Evolutionary conservation across 2,797 vertebrate species (phyloP), one percentile per base, ranked within the genome.

Genomic region (Otolemur crassicaudatus): DNA sequence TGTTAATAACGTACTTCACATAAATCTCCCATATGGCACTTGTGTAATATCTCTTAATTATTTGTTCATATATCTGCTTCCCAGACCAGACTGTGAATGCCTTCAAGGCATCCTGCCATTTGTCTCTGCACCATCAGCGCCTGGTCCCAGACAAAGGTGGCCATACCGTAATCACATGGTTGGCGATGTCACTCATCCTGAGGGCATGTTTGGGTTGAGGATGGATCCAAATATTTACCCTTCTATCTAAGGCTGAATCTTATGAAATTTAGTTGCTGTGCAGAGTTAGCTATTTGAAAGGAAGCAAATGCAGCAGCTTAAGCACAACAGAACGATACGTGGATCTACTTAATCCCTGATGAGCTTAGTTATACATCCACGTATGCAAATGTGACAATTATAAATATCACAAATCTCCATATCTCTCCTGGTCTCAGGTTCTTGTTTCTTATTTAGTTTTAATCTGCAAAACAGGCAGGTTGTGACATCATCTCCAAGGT

Each of bases 31-130:
- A 16, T 80, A 83, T 37, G 58, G 61, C 46, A 23, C 46, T 72
- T 92, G 46, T 67, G 22, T 69, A 77, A 87, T 20, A n/a, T 69
- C 76, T 93, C 43, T 87, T 96, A 92, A 90, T 89, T 95, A 91
- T 91, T 87, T 93, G 37, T 81, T 76, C 56, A 23, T 58, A 2
- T 40, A 82, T 93, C 90, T 95, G 22, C 65, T 93, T 90, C 58
- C 27, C 37, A 92, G 29, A 49, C 13, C 61, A n/a, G 72, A 76
- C 37, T 77, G 16, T 60, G 29, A 87, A 73, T 19, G 72, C 22
- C 77, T 76, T 61, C 69, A 79, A n/a, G 87, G 53, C 83, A 65
- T 22, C 6, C 17, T 81, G 67, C 9, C 22, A n/a, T 91, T 92
- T 56, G 13, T 87, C 46, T 88, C 87, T 23, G 31, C 49, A 87